Conservation (phyloP, 2,113 vertebrate genomes). For the Psammodynastes pulverulentus region DNA sequence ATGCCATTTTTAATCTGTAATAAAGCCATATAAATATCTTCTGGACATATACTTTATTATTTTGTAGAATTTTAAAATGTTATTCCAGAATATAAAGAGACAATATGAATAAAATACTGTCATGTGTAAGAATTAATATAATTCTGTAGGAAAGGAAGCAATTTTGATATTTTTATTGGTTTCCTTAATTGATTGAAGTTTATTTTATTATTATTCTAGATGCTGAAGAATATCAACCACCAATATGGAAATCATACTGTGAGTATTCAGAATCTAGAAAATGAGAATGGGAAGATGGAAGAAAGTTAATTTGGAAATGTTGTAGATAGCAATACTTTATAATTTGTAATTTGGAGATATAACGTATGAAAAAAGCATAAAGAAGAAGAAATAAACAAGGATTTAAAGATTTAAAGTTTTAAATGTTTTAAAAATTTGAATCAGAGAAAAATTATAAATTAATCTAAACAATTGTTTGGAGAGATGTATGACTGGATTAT, state of each 20-base stretch:
- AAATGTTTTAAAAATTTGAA: not conserved
- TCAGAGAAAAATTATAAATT: not conserved
- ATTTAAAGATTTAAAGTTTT: not conserved
- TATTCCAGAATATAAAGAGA: not conserved
- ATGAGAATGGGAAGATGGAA: not conserved
- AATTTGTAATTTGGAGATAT: not conserved
- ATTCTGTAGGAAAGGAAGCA: slow-evolving; percentile 43
- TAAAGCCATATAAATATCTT: slow-evolving; percentile 39
- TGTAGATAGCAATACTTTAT: not conserved
- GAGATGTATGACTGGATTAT: not conserved
- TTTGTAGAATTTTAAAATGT: slow-evolving; percentile 30
- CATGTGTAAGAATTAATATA: slow-evolving; percentile 8
- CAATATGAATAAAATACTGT: slow-evolving; percentile 22
- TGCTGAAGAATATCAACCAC: slow-evolving; percentile 97
- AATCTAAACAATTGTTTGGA: not conserved
- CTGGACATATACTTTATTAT: slow-evolving; percentile 35
- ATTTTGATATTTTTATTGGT: slow-evolving; percentile 54
- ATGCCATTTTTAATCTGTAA: slow-evolving; percentile 41
- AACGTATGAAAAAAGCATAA: not conserved
- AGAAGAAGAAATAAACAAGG: not conserved
- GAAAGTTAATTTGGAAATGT: not conserved
- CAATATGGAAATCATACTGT: slow-evolving; percentile 99
- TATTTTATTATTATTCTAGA: slow-evolving; percentile 74
- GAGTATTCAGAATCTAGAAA: slow-evolving; percentile 71
- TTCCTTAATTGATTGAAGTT: slow-evolving; percentile 55